Conservation (phyloP, 2,113 vertebrate species). For the Brachypodius melanocephalos region DNA sequence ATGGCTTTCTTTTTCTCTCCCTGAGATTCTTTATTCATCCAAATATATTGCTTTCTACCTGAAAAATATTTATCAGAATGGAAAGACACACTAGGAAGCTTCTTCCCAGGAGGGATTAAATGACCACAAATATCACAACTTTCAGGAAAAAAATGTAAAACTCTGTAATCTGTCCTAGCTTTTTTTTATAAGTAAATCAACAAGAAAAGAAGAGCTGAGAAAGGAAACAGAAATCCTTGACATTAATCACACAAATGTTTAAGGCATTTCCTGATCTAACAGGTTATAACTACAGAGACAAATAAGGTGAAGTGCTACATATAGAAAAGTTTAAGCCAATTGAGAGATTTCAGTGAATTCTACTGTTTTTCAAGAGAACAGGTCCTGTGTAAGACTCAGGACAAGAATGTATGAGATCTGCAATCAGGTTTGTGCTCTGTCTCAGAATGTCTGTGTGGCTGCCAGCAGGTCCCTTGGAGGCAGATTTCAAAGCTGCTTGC, state of each 20-base stretch:
- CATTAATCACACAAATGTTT: not conserved
- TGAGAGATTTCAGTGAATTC: not conserved
- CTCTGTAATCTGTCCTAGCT: not conserved
- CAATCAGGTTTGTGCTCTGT: not conserved
- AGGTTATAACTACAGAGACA: not conserved
- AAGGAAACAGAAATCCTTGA: not conserved
- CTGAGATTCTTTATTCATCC: constrained; percentile 31
- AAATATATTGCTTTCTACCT: constrained; percentile 45
- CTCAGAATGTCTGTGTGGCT: not conserved
- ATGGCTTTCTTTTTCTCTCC: constrained; percentile 24
- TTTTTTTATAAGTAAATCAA: constrained; percentile 1
- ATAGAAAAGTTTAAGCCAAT: not conserved
- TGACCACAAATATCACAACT: constrained; percentile 16
- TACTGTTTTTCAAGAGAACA: not conserved
- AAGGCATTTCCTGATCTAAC: not conserved
- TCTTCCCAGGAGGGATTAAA: constrained; percentile 32
- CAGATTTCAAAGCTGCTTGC: not conserved
- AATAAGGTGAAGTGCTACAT: not conserved
- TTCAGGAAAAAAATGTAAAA: constrained; percentile 12
- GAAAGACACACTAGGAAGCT: constrained; percentile 2
- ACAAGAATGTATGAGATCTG: not conserved
- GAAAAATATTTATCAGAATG: constrained; percentile 52
- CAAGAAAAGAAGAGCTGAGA: not conserved
- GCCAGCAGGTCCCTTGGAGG: not conserved
- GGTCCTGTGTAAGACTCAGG: not conserved